Conservation (phyloP, 30 jellyfish, hydroid and myxozoan genomes). For the Rhopilema esculentum region DNA sequence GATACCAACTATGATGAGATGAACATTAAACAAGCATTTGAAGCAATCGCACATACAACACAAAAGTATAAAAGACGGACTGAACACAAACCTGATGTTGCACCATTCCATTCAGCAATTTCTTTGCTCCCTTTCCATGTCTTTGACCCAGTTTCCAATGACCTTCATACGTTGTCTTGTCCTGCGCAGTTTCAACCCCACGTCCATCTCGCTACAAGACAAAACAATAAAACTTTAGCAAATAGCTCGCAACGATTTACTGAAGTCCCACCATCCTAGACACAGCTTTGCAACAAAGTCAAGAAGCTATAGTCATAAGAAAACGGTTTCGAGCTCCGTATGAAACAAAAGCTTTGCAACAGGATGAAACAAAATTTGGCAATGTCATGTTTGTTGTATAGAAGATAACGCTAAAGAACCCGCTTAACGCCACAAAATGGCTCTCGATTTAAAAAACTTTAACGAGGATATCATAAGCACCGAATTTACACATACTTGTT, state of each 20-base stretch:
- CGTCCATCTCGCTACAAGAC: slow-evolving; percentile 94
- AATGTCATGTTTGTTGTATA: not conserved
- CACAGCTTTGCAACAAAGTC: too few relatives aligned
- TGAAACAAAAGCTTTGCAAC: not conserved
- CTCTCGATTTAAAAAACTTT: too few relatives aligned
- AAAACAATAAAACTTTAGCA: not conserved
- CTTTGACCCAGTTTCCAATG: slow-evolving; percentile 86
- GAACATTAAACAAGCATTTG: too few relatives aligned
- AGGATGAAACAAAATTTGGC: not conserved
- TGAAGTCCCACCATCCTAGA: too few relatives aligned
- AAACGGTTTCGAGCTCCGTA: not conserved
- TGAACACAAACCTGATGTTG: slow-evolving; percentile 73
- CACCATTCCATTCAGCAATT: slow-evolving; percentile 76
- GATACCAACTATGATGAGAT: too few relatives aligned
- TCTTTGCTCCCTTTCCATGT: slow-evolving; percentile 82
- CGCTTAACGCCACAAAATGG: too few relatives aligned
- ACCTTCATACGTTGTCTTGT: slow-evolving; percentile 79
- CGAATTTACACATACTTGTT: too few relatives aligned
- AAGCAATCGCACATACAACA: too few relatives aligned
- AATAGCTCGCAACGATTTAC: too few relatives aligned
- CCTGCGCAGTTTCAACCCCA: slow-evolving; percentile 74
- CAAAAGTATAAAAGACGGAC: too few relatives aligned
- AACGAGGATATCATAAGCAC: too few relatives aligned
- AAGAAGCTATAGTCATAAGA: slow-evolving; percentile 23
- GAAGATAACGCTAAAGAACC: too few relatives aligned